Evolutionary conservation across 37 sponge, comb jelly and placozoan genomes (phyloP).

Genomic region (Agelas oroides): DNA sequence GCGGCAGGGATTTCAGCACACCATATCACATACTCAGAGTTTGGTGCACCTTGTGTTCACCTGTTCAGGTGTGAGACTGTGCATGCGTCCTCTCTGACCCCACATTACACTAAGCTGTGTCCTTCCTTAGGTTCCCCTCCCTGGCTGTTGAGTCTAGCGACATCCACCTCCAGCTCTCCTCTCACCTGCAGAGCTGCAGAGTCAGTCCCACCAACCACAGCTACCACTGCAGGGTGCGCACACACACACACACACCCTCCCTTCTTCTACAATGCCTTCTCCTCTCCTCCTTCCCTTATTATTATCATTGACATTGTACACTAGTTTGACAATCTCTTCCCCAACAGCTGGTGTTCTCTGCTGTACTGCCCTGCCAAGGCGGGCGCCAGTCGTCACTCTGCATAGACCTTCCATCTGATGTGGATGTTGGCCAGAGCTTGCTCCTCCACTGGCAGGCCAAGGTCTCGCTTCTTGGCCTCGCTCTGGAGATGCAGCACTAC

Average conservation of each 20-base stretch:
- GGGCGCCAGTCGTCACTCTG: not conserved
- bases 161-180: slow-evolving; percentile 34
- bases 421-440: slow-evolving; percentile 31
- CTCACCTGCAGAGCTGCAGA: slow-evolving; percentile 32
- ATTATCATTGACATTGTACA: too few relatives aligned
- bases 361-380: not conserved
- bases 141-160: not conserved
- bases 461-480: slow-evolving; percentile 15
- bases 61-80: slow-evolving; percentile 13
- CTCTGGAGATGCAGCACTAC: slow-evolving; percentile 52
- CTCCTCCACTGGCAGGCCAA: slow-evolving; percentile 39
- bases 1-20: slow-evolving; percentile 15
- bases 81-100: too few relatives aligned
- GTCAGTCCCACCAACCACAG: slow-evolving; percentile 14
- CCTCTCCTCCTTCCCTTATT: too few relatives aligned
- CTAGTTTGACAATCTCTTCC: too few relatives aligned
- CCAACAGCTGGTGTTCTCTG: not conserved
- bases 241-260: not conserved
- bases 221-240: slow-evolving; percentile 29
- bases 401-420: not conserved
- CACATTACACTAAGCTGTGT: too few relatives aligned
- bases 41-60: slow-evolving; percentile 26
- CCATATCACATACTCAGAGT: slow-evolving; percentile 13
- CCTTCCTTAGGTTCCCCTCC: slow-evolving; percentile 11
- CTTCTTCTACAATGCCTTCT: not conserved